A percentile compares a stretch with the other conserved stretches of the same genome.
Conservation (phyloP, 23 tunicate species). For the Diplosoma virens region DNA sequence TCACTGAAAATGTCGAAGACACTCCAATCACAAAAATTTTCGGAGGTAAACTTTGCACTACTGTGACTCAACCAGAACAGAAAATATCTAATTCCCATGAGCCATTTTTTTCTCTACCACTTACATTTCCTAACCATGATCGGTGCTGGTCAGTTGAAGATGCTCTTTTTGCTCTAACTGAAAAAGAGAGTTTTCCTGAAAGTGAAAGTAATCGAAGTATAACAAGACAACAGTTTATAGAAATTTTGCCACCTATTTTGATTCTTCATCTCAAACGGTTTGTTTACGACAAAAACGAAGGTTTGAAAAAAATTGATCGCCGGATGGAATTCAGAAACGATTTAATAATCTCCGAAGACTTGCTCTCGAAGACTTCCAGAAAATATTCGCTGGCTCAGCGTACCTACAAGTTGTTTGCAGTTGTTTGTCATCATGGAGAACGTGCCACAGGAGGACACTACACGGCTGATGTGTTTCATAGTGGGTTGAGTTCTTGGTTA, state of each 20-base stretch:
- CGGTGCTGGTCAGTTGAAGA: slow-evolving; percentile 72
- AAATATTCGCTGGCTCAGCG: slow-evolving; percentile 52
- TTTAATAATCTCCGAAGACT: slow-evolving; percentile 58
- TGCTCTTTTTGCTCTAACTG: slow-evolving; percentile 68
- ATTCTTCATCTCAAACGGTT: slow-evolving; percentile 85
- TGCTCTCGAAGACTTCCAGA: slow-evolving; percentile 58
- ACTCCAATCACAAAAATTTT: slow-evolving; percentile 77
- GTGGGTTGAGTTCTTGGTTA: slow-evolving; percentile 82
- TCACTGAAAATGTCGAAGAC: neutral
- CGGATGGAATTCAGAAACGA: slow-evolving; percentile 75
- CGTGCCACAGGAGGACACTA: slow-evolving; percentile 77
- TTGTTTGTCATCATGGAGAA: slow-evolving; percentile 89
- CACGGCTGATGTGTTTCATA: slow-evolving; percentile 83
- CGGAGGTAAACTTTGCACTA: slow-evolving; percentile 80
- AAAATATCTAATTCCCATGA: slow-evolving; percentile 58
- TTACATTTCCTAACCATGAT: slow-evolving; percentile 55
- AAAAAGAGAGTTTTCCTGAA: slow-evolving; percentile 40
- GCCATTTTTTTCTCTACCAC: slow-evolving; percentile 81
- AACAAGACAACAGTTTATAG: slow-evolving; percentile 50
- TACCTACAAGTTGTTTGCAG: slow-evolving; percentile 88
- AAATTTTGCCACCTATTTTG: slow-evolving; percentile 72
- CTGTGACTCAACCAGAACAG: slow-evolving; percentile 69
- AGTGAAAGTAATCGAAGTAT: slow-evolving; percentile 21
- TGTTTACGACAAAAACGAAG: slow-evolving; percentile 79
- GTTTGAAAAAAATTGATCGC: slow-evolving; percentile 61